Evolutionary conservation across 2,797 vertebrate genomes (phyloP).

Genomic region (Pampus argenteus): DNA sequence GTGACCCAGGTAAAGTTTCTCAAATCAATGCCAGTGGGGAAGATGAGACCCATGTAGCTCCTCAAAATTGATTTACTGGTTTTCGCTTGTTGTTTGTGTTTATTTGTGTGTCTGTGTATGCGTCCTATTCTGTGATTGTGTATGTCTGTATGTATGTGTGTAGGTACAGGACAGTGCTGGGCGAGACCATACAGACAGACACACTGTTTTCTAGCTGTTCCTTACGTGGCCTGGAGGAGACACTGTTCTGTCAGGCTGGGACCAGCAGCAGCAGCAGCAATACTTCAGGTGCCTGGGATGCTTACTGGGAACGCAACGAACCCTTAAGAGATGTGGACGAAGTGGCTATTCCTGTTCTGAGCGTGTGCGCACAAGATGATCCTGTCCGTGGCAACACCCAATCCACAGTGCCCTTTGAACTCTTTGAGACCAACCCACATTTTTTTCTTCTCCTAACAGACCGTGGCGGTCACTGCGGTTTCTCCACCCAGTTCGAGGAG

Average conservation of each 20-base stretch:
- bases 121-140: neutral
- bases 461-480: slow-evolving; percentile 87
- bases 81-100: slow-evolving; percentile 37
- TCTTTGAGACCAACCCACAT: slow-evolving; percentile 90
- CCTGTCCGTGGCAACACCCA: slow-evolving; percentile 82
- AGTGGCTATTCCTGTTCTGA: slow-evolving; percentile 88
- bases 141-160: neutral
- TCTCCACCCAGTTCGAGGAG: slow-evolving; percentile 73
- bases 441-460: slow-evolving; percentile 87
- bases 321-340: slow-evolving; percentile 88
- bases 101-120: slow-evolving; percentile 16
- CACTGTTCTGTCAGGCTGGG: slow-evolving; percentile 81
- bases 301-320: slow-evolving; percentile 88
- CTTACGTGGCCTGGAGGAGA: slow-evolving; percentile 84
- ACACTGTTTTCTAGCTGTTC: slow-evolving; percentile 84
- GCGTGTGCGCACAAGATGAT: slow-evolving; percentile 86
- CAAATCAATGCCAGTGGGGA: slow-evolving; percentile 59
- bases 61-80: slow-evolving; percentile 61
- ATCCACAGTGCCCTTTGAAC: slow-evolving; percentile 84
- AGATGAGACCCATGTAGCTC: slow-evolving; percentile 44
- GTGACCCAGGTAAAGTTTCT: slow-evolving; percentile 62
- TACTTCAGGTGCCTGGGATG: slow-evolving; percentile 79
- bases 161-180: slow-evolving; percentile 86
- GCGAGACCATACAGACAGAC: slow-evolving; percentile 81
- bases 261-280: slow-evolving; percentile 13